Base-by-base conservation (phyloP, 2,888 invertebrate species). In the Orthonychiurus folsomi region DNA sequence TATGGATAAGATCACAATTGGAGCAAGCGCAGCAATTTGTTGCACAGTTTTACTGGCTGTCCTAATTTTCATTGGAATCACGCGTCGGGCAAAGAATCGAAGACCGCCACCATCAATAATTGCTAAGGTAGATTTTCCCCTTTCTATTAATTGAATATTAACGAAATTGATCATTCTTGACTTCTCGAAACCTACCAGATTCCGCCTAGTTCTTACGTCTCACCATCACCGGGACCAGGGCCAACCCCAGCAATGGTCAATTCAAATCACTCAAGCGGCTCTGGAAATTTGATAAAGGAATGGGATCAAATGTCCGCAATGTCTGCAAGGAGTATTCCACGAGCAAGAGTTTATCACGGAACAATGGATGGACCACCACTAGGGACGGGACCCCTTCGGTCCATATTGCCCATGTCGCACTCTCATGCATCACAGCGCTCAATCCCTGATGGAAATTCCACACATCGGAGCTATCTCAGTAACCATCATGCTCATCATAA, bases 1-100 rank as follows among this genome's bases (percentile, higher is more conserved):
- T 79, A 91, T 93, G 89, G 93, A 93, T 80, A 93, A 92, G 78
- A 91, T 93, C 75, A 93, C 93, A 60, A 93, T 93, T 74, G 92
- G 89, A 25, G 92, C 92, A 2, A 90, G 91, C 75, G 92, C 92
- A 23, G 92, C 92, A 63, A 93, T 93, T 75, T 52, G 52, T 52
- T 20, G 52, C 20, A 92, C 92, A 52, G 91, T 93, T 73, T 87
- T 93, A 64, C 85, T 92, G 55, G 93, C 92, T 0, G 90, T 93
- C 63, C 86, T 93, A 71, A 86, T 93, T 70, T 92, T 93, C 77
- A 86, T 93, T 60, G 89, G 90, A 56, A 91, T 92, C 24, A 89
- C 89, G 71, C 83, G 86, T 66, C 83, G 89, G 67, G 63, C 66
- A 1, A 68, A 64, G 58, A 67, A 63, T 47, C 60, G 63, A 47